phyloP scores from a whole-genome alignment of 2,888 invertebrate species.

The Leucoptera coffeella region DNA sequence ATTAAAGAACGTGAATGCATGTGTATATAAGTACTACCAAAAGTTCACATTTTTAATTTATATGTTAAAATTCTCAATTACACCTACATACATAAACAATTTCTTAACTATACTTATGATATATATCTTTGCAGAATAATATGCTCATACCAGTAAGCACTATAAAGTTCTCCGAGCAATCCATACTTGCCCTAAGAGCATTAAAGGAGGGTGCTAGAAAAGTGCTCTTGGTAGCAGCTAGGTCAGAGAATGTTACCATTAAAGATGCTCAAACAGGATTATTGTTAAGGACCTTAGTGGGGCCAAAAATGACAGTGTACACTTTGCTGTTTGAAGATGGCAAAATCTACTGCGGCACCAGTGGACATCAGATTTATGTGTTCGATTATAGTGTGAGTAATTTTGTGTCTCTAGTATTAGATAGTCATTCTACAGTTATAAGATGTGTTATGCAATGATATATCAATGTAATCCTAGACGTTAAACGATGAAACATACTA shows the following conservation, averaged over 20 bases:
- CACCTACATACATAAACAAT: too few species aligned
- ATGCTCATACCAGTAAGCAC: constrained; percentile 45
- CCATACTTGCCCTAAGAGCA: constrained; percentile 64
- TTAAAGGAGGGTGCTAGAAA: constrained; percentile 67
- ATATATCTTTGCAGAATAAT: constrained; percentile 37
- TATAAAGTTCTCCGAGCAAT: constrained; percentile 57
- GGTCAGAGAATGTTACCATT: constrained; percentile 62
- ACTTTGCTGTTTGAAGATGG: constrained; percentile 62
- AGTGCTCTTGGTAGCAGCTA: constrained; percentile 63
- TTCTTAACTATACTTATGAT: too few species aligned
- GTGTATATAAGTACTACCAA: too few species aligned
- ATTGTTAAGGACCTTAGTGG: constrained; percentile 56
- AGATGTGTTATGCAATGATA: too few species aligned
- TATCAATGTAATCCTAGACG: too few species aligned
- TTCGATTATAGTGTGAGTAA: constrained; percentile 67
- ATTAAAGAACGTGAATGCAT: too few species aligned
- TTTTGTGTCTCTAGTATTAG: too few species aligned
- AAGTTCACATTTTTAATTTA: too few species aligned
- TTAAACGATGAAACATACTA: too few species aligned
- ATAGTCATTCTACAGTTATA: too few species aligned
- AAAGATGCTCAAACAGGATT: constrained; percentile 68
- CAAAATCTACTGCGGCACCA: constrained; percentile 72
- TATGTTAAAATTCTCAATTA: too few species aligned
- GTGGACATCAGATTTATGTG: constrained; percentile 63
- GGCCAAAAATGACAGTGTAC: constrained; percentile 59